These are phyloP conservation scores for Therioaphis trifolii DNA, from an alignment of 2,888 invertebrate genomes.

Conservation along the genomic window DNA sequence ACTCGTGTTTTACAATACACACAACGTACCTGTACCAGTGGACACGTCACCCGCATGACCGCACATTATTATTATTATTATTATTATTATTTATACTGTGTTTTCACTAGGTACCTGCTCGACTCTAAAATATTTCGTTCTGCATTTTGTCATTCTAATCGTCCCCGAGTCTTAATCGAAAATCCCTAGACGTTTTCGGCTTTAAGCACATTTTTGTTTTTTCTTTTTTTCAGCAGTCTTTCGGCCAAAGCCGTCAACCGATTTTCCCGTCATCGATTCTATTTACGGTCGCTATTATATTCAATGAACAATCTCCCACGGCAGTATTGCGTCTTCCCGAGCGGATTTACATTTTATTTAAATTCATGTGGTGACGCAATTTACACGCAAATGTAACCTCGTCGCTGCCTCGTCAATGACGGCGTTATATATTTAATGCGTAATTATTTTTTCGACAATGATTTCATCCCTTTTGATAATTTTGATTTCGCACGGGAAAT, in stretches of 20 bases:
- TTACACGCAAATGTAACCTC: slow-evolving; percentile 21
- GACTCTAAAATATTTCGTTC: no score
- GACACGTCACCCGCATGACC: not conserved
- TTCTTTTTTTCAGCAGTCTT: not conserved
- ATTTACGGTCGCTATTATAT: not conserved
- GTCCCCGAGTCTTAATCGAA: not conserved
- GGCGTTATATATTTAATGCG: not conserved
- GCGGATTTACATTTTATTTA: slow-evolving; percentile 47
- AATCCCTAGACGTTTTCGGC: not conserved
- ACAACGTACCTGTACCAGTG: not conserved
- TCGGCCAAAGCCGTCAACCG: not conserved
- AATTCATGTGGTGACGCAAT: slow-evolving; percentile 7
- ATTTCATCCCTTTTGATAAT: not conserved
- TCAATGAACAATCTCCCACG: not conserved
- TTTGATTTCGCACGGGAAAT: not conserved
- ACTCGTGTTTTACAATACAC: not conserved
- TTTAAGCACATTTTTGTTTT: not conserved
- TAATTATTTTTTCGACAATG: not conserved
- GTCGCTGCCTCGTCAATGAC: not conserved
- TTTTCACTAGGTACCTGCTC: no score
- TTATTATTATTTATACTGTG: no score
- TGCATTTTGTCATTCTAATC: not conserved
- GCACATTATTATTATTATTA: not conserved
- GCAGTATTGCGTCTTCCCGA: not conserved
- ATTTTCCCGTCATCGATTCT: not conserved